Base-by-base conservation (phyloP, 1,140 invertebrate genomes). In the Drosophila biarmipes region DNA sequence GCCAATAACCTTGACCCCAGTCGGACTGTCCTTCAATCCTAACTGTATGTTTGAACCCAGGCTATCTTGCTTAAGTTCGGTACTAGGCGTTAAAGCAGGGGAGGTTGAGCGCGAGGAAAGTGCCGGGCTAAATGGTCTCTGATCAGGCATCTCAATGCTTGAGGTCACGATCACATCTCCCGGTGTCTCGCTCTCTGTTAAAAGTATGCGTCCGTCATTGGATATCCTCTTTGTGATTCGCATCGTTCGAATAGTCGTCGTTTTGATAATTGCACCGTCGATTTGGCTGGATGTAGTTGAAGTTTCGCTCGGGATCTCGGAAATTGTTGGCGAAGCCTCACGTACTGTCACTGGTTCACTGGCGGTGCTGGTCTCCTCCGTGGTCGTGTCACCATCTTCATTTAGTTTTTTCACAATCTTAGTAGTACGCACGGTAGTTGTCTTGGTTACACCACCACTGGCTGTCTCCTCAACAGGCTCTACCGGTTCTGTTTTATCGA, bases 191-290 rank as follows among this genome's bases (percentile, higher is more conserved):
- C 58, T 90, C 53, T 91, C 90, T 19, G 87, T 90, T 40, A 91
- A 34, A 45, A 91, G 57, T 71, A 91, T 91, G 11, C 86, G 79
- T 71, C 90, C 90, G 58, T 91, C 90, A 58, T 90, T 85, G 45
- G 90, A 73, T 48, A 91, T 58, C n/a, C 84, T 78, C 68, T 91
- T 91, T 11, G 85, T 85, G 45, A 91, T 90, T 6, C 90, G 74
- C 90, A 91, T 91, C 14, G 90, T 91, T 38, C 90, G 86, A 74
- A 91, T 90, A 12, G 90, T 91, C 12, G 90, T 91, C 34, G 90
- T 91, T 54, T 91, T 91, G n/a, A 91, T 91, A 21, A 91, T 91
- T 29, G 90, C 90, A 21, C 90, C 90, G 76, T 91, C 90, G 27
- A 89, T 45, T 77, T 91, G 90, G 46, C 86, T 91, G n/a, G 85